Base-by-base conservation (phyloP, 2,113 vertebrate genomes). In the Rhadina sibilatrix region DNA sequence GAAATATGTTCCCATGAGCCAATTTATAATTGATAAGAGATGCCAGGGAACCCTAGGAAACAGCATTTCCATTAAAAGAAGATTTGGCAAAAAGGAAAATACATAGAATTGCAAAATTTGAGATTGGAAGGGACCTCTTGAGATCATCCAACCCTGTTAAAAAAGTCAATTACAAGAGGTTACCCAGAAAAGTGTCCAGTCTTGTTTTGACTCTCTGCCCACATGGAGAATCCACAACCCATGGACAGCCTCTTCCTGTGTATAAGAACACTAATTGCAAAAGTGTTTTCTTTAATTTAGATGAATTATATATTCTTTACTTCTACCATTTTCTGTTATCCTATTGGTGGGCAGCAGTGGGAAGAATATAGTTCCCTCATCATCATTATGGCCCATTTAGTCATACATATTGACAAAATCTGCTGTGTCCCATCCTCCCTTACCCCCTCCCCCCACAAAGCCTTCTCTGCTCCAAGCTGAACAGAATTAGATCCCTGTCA, bases 61-160 rank as follows among this genome's bases (percentile, higher is more conserved):
- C 19, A 49, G 4, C 10, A 50, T 38, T 42, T 71, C 11, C 9
- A 89, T 18, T 77, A 12, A 90, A 93, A 81, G 3, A 66, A 76
- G n/a, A 64, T 77, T 83, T 71, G 5, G 49, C 16, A 81, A 90
- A 95, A 64, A 40, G 44, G 33, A 84, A 87, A 79, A 82, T 46
- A 16, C 7, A 35, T 8, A 0, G 0, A 68, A 44, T 30, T 17
- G 25, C 13, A 49, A 35, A 68, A 69, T 49, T 15, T 64, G 28
- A 78, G 10, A 17, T 40, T 59, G 21, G 12, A 89, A 72, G 5
- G 3, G 12, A 30, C 11, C 13, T 56, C 10, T 7, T 46, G 6
- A 54, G 31, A 63, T 53, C 18, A 44, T 65, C 8, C 17, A 79
- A 24, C 4, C 24, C 6, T 31, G 5, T 10, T 59, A 78, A 64